phyloP scores from a whole-genome alignment of 1,140 invertebrate genomes.

The Ostrea edulis region DNA sequence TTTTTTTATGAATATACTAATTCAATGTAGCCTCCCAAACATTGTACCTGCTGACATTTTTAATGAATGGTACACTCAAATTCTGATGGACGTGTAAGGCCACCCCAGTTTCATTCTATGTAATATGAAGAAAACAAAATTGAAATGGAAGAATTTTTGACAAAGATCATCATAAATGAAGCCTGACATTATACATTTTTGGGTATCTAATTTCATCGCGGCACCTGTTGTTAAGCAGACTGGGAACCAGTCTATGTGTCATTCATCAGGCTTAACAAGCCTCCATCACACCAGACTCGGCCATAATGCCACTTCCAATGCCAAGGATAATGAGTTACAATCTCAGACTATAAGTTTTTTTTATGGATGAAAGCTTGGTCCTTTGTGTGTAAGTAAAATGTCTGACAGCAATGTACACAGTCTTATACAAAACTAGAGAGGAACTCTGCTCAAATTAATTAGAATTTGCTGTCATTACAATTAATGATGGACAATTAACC shows the following conservation, averaged over 20 bases:
- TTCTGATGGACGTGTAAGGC: background rate
- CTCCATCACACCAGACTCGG: background rate
- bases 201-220: background rate
- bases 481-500: background rate
- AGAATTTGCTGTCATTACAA: background rate
- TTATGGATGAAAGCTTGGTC: background rate
- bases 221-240: background rate
- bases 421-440: background rate
- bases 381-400: background rate
- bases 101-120: background rate
- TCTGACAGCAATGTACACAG: background rate
- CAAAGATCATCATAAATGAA: constrained; percentile 30
- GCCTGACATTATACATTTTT: constrained; percentile 27
- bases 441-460: background rate
- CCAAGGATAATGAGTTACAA: background rate
- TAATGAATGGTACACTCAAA: background rate
- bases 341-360: background rate
- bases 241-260: background rate
- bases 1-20: constrained; percentile 14
- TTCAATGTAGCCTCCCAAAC: background rate
- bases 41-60: constrained; percentile 14
- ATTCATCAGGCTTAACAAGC: background rate
- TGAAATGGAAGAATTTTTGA: background rate
- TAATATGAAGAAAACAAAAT: constrained; percentile 3
- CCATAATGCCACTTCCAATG: background rate